Evolutionary conservation across 1,140 invertebrate species (phyloP).

Genomic region (Colletes gigas): DNA sequence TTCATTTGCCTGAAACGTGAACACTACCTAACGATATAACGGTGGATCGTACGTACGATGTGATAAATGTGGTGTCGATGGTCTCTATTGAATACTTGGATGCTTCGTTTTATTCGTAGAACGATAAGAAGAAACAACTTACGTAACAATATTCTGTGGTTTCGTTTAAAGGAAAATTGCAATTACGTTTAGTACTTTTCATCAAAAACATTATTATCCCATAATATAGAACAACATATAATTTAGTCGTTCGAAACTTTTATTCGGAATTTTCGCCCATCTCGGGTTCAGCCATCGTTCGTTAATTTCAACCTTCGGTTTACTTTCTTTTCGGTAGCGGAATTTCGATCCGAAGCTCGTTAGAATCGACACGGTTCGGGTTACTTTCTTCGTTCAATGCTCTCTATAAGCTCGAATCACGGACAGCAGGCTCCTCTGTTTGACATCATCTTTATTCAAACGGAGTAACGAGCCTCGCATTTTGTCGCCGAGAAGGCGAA

Average conservation of each 20-base stretch:
- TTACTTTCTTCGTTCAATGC: background rate
- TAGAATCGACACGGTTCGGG: slow-evolving; percentile 7
- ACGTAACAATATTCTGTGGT: too few species aligned
- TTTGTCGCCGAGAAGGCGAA: slow-evolving; percentile 44
- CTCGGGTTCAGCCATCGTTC: background rate
- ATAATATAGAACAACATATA: too few species aligned
- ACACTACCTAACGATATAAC: background rate
- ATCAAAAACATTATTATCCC: too few species aligned
- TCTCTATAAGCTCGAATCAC: slow-evolving; percentile 1
- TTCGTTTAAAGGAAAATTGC: too few species aligned
- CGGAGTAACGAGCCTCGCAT: slow-evolving; percentile 45
- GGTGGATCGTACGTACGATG: background rate
- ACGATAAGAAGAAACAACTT: too few species aligned
- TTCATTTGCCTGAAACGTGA: background rate
- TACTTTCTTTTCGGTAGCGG: background rate
- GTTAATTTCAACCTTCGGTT: slow-evolving; percentile 28
- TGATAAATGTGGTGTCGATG: background rate
- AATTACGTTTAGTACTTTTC: too few species aligned
- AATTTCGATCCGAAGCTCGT: background rate
- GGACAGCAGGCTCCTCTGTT: background rate
- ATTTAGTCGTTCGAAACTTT: too few species aligned
- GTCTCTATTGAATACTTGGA: background rate
- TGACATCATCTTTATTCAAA: slow-evolving; percentile 42
- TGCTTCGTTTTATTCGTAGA: background rate
- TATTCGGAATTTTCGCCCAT: too few species aligned